A percentile compares a stretch with the other conserved stretches of the same genome.
These are phyloP conservation scores for Tachystola acroxantha DNA, from an alignment of 2,888 invertebrate genomes.

Conservation along the genomic window DNA sequence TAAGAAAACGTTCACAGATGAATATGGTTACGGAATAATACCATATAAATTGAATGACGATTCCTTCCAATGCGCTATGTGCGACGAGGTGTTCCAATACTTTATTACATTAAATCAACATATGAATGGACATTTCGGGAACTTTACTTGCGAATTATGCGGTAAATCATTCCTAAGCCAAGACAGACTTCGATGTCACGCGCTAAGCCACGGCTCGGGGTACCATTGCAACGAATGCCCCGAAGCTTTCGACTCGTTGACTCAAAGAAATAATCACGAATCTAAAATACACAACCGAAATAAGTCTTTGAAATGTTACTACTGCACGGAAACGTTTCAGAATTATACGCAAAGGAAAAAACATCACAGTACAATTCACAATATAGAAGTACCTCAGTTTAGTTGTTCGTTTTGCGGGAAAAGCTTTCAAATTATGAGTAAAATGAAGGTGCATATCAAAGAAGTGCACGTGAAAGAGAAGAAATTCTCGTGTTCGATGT, in stretches of 20 bases:
- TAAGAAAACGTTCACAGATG: slow-evolving; percentile 32
- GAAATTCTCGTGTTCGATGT: slow-evolving; percentile 62
- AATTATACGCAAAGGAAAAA: slow-evolving; percentile 46
- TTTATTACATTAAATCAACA: slow-evolving; percentile 65
- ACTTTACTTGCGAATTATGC: slow-evolving; percentile 58
- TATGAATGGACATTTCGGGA: slow-evolving; percentile 61
- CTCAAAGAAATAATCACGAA: slow-evolving; percentile 46
- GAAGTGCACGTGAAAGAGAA: slow-evolving; percentile 66
- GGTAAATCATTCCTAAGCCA: slow-evolving; percentile 60
- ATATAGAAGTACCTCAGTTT: slow-evolving; percentile 37
- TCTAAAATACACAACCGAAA: slow-evolving; percentile 39
- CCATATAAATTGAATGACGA: slow-evolving; percentile 47
- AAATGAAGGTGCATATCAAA: slow-evolving; percentile 53
- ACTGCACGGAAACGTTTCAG: slow-evolving; percentile 46
- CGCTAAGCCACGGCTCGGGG: slow-evolving; percentile 40
- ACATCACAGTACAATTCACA: slow-evolving; percentile 43
- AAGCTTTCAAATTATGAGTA: slow-evolving; percentile 47
- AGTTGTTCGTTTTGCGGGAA: slow-evolving; percentile 54
- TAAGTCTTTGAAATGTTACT: slow-evolving; percentile 45
- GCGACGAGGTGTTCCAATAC: slow-evolving; percentile 48
- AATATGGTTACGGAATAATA: slow-evolving; percentile 46
- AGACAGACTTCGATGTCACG: slow-evolving; percentile 52
- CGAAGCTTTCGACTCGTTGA: slow-evolving; percentile 45
- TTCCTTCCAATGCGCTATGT: slow-evolving; percentile 47
- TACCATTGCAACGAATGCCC: slow-evolving; percentile 48